Percentiles rank a stretch among this genome's conserved stretches.
Evolutionary conservation across 1,140 invertebrate species (phyloP).

Genomic region (Drosophila pseudoobscura): DNA sequence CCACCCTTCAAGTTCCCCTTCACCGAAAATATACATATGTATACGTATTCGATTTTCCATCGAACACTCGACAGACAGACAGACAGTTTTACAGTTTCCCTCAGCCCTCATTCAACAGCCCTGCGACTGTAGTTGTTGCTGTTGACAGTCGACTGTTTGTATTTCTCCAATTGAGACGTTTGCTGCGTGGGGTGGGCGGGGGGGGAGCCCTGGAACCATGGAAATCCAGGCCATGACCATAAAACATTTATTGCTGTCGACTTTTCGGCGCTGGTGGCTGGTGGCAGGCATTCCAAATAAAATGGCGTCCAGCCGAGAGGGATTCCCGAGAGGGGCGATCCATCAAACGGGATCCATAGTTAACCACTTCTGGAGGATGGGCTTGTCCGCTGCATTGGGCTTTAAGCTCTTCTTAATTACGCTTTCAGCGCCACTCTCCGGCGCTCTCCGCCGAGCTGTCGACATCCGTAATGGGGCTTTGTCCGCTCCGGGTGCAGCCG

Average conservation of each 20-base stretch:
- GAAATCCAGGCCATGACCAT: conserved; percentile 22
- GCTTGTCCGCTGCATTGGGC: conserved; percentile 42
- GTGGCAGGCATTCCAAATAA: conserved; percentile 36
- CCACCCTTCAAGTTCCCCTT: conserved; percentile 1
- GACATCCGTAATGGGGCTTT: conserved; percentile 32
- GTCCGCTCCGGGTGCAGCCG: not conserved
- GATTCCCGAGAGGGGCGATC: conserved; percentile 14
- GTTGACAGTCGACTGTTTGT: not conserved
- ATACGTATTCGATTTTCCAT: no score
- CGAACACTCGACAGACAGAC: no score
- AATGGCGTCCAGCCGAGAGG: conserved; percentile 4
- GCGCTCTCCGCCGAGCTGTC: conserved; percentile 15
- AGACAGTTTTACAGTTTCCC: no score
- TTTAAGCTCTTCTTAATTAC: conserved; percentile 51
- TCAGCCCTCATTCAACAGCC: no score
- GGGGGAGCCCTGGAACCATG: not conserved
- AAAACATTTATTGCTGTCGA: conserved; percentile 53
- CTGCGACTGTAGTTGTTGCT: no score
- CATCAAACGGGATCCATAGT: not conserved
- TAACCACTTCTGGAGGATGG: not conserved
- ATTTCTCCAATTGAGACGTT: conserved; percentile 29
- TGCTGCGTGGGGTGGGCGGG: no score
- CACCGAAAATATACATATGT: no score
- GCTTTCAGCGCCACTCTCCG: conserved; percentile 36
- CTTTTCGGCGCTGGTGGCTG: conserved; percentile 40